Evolutionary conservation across 2,888 invertebrate genomes (phyloP), one percentile per base, ranked within the genome.

Genomic region (Coremacera marginata): DNA sequence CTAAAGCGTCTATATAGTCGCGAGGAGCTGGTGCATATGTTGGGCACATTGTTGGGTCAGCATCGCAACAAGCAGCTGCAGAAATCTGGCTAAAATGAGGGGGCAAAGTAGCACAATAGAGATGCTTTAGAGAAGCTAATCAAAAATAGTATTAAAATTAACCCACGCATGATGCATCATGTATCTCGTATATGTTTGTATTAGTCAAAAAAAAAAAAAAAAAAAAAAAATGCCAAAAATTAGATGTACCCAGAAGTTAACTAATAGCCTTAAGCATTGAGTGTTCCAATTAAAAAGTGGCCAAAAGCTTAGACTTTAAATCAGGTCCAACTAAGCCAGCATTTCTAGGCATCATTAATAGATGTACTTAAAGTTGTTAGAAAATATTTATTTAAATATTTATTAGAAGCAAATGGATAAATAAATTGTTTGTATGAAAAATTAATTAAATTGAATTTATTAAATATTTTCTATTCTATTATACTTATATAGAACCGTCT

Each of bases 1-100:
- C 44, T 72, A 31, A 60, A 62, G 27, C 72, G 72, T 8, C 22
- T 62, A n/a, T 72, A 72, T 11, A 72, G 44, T 5, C 72, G 72
- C 8, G 49, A 62, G 44, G 72, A 72, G 25, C 27, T 72, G n/a
- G 25, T 62, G 31, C 25, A 62, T 0, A 60, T 72, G 22, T 25
- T 62, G n/a, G 62, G 27, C 22, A 44, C 44, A 7, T 62, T 72
- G 44, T 9, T 72, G 14, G 49, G 49, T n/a, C 52, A 52, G 4
- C 70, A 52, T 3, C 8, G 63, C 16, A 34, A 34, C 16, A 34
- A 63, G 27, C 31, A n/a, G 8, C 31, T 60, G 57, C 57, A 22
- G 9, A 60, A 27, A 27, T 11, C 22, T 22, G 25, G 60, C 5
- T 25, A 60, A 9, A 60, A 22, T 55, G 1, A 19, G 7, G 19